Percentiles rank a stretch among this genome's conserved stretches.
Evolutionary conservation across 2,797 vertebrate species (phyloP).

Genomic region (Tangara arthus): DNA sequence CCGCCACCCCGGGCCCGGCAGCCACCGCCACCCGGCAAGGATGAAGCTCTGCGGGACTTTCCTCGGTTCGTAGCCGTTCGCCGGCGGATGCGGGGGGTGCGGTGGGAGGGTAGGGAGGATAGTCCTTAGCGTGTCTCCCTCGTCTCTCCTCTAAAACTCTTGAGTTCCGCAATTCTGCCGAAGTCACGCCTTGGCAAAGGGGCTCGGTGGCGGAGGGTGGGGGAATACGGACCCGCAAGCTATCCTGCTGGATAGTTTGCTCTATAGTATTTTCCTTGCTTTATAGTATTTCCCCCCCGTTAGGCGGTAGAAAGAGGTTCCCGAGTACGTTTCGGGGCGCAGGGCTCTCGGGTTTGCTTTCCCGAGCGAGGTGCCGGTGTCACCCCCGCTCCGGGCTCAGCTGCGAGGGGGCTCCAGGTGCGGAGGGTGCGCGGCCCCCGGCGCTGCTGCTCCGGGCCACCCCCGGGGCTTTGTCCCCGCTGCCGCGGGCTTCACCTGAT

Average conservation of each 20-base stretch:
- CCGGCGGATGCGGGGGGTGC: neutral
- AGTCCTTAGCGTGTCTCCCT: neutral
- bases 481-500: neutral
- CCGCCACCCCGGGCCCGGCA: neutral
- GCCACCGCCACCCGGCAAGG: conserved; percentile 68
- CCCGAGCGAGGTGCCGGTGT: too few relatives aligned
- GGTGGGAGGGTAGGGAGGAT: neutral
- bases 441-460: neutral
- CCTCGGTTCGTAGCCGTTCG: conserved; percentile 84
- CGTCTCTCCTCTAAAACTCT: neutral
- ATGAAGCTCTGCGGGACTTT: conserved; percentile 92
- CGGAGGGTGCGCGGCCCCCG: neutral
- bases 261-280: neutral
- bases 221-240: neutral
- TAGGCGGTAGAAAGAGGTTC: accelerated
- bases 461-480: neutral
- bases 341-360: neutral
- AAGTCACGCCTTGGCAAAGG: neutral
- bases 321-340: accelerated
- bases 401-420: neutral
- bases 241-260: too few relatives aligned
- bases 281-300: accelerated
- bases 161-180: neutral
- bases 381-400: neutral
- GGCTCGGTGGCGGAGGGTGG: neutral